Evolutionary conservation across 2,888 invertebrate species (phyloP), one percentile per base, ranked within the genome.

Genomic region (Heliconius charithonia): DNA sequence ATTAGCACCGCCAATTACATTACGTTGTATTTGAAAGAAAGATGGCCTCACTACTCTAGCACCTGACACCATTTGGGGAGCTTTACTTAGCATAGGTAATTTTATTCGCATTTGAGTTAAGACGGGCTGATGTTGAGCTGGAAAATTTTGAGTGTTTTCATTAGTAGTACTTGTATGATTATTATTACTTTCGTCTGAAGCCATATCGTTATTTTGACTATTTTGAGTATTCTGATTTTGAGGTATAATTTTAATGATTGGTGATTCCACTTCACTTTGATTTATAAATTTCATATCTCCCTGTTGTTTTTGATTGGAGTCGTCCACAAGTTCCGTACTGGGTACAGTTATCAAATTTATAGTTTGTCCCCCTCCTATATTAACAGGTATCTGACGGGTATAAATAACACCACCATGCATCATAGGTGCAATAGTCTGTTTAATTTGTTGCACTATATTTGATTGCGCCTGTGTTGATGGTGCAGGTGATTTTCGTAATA

Each of bases 361-460:
- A 2, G 96, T 95, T 89, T 96, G 96, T 65, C 95, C 92, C 67
- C 95, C 91, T 27, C 94, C 92, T 67, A 95, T 89, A 85, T 96
- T 96, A 0, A 96, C 96, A 2, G 97, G 97, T 84, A 97, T 96
- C 91, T 97, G 97, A 82, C 97, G 95, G 75, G 97, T 96, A 86
- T 97, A 97, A 83, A 97, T 97, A 0, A 97, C 97, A 74, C 96
- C 96, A 27, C 96, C 96, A 73, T 96, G 96, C 89, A 96, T 95
- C 92, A 95, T 92, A 3, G 95, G 95, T 13, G 95, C 91, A 67
- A 95, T 92, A 1, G 95, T 91, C 84, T 95, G 95, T 86, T 96
- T 96, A 62, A 95, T 86, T 84, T 95, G 93, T 82, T 94, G 93
- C 2, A 94, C 92, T 79, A 95, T 84, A 83, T 89, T 93, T 66